Conservation (phyloP, 2,797 vertebrate genomes). For the Oreochromis grahami region DNA sequence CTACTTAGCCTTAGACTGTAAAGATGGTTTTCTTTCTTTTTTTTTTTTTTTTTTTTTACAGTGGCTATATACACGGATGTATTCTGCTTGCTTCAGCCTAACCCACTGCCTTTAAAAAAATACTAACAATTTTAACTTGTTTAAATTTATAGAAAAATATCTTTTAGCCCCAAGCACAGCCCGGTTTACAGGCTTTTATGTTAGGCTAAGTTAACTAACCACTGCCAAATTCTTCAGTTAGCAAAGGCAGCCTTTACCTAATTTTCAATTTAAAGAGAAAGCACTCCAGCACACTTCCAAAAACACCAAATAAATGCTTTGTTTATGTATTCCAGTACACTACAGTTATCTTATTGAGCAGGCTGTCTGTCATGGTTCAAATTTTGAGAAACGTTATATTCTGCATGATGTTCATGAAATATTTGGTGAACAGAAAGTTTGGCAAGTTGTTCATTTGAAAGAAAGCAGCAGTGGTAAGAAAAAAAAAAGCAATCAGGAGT, state of each 20-base stretch:
- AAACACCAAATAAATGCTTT: background rate
- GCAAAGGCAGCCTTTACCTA: background rate
- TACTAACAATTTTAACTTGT: background rate
- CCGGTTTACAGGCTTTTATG: background rate
- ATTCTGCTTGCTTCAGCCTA: background rate
- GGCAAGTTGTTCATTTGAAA: background rate
- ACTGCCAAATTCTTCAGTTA: background rate
- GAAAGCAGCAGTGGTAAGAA: background rate
- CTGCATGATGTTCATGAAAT: background rate
- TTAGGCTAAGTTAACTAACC: background rate
- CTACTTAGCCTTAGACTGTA: background rate
- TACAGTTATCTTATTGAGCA: background rate
- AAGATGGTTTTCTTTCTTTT: background rate
- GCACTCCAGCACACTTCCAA: background rate
- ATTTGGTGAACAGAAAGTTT: background rate
- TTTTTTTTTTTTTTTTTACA: background rate
- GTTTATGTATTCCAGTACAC: background rate
- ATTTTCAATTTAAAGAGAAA: background rate
- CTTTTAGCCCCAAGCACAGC: background rate
- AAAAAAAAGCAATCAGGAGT: slow-evolving; percentile 7
- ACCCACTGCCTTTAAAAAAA: background rate
- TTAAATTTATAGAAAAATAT: background rate
- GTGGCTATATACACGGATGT: background rate
- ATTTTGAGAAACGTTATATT: background rate
- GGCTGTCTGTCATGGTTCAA: background rate